Base-by-base conservation (phyloP, 2,888 invertebrate species). In the Syrista parreyssii region DNA sequence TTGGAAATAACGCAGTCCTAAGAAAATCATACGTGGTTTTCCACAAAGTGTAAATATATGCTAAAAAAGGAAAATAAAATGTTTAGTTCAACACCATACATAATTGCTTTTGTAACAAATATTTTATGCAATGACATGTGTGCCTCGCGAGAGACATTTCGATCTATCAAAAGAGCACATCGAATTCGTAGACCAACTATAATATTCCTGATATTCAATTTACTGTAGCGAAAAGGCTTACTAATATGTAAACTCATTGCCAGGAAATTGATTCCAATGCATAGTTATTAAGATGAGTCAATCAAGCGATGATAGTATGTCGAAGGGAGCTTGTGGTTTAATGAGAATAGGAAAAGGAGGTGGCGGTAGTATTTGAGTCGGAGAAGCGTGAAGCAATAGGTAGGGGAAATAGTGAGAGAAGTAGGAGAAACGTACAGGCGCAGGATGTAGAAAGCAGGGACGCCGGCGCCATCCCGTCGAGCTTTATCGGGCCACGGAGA, bases 381-480 rank as follows among this genome's bases (percentile, higher is more conserved):
- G 23, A 55, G 55, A 55, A 55, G 23, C 23, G 6, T 9, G 9
- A 55, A 23, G 55, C 55, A 9, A 55, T 23, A 9, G 55, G 55
- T 55, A 55, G 55, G 55, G 23, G 55, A 55, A 55, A 23, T 9
- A 55, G 23, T 23, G 55, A 55, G 55, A 55, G 9, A 55, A 55
- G 55, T 55, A 55, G 55, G 55, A 55, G 55, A 55, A 55, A 55
- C 55, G 78, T 76, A 75, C 74, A 36, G 75, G 68, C 40, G 75
- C 74, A 68, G 71, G 36, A 68, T 40, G 76, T 73, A 73, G 80
- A 31, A 71, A 31, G 71, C 31, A 32, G 32, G 40, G 6, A 74
- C 77, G 77, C 71, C 36, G 74, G 77, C 77, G 77, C 77, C 34
- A 12, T 15, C 30, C 11, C 12, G 40, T 31, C 77, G 69, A 23